These are phyloP conservation scores for Lysandra coridon DNA, from an alignment of 2,888 invertebrate genomes.

Conservation along the genomic window DNA sequence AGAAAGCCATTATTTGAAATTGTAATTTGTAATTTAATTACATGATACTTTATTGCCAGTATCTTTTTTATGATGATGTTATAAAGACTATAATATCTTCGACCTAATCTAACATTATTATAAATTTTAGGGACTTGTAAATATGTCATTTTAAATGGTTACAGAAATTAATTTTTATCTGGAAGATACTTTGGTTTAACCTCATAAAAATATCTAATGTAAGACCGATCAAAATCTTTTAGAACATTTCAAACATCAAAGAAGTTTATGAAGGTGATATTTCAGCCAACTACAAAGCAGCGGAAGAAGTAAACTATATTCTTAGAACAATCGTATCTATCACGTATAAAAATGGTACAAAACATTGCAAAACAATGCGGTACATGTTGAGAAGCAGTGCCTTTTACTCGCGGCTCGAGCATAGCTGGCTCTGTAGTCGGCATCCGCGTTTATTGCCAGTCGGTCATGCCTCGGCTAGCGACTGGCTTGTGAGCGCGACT, in stretches of 20 bases:
- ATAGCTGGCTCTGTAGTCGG: conserved; percentile 30
- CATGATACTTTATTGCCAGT: not conserved
- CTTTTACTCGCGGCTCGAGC: conserved; percentile 12
- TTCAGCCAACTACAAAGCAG: not conserved
- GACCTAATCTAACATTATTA: too few species aligned
- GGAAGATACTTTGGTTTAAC: too few species aligned
- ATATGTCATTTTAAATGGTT: too few species aligned
- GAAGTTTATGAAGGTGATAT: not conserved
- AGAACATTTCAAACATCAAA: too few species aligned
- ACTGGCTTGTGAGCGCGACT: conserved; percentile 21
- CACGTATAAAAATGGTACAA: not conserved
- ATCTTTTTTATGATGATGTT: too few species aligned
- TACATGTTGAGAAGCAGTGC: conserved; percentile 12
- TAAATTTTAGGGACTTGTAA: too few species aligned
- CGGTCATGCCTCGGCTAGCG: conserved; percentile 28
- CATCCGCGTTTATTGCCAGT: not conserved
- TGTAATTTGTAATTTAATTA: not conserved
- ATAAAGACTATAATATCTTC: too few species aligned
- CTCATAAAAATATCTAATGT: too few species aligned
- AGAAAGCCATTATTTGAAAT: not conserved
- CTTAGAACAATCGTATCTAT: too few species aligned
- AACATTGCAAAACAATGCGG: conserved; percentile 17
- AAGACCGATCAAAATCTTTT: too few species aligned
- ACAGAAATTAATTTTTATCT: too few species aligned
- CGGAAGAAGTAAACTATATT: not conserved